Evolutionary conservation across 1,140 invertebrate species (phyloP).

Genomic region (Holotrichia oblita): DNA sequence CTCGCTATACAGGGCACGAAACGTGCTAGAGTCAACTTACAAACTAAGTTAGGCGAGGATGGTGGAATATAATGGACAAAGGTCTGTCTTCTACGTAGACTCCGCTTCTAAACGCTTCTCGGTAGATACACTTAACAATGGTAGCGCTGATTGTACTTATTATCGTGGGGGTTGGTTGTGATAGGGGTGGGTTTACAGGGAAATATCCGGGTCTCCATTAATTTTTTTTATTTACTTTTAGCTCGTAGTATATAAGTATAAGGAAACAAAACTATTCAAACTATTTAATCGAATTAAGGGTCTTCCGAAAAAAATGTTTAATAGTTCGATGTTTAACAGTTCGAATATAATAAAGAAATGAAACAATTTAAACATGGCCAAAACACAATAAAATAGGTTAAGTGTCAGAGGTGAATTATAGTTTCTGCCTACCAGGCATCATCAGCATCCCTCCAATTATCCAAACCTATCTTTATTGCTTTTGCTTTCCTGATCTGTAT

Average conservation of each 20-base stretch:
- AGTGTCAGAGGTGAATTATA: too few species aligned
- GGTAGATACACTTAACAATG: constrained; percentile 9
- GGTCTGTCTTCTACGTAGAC: constrained; percentile 12
- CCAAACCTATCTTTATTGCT: too few species aligned
- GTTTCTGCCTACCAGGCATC: too few species aligned
- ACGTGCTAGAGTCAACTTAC: constrained; percentile 34
- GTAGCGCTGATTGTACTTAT: constrained; percentile 11
- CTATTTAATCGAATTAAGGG: neutral
- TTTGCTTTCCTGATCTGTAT: too few species aligned
- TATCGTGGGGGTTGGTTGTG: neutral
- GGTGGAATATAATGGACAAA: constrained; percentile 25
- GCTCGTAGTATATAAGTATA: neutral
- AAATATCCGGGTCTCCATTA: neutral
- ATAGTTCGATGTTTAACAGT: too few species aligned
- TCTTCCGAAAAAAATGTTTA: too few species aligned
- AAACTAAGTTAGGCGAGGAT: constrained; percentile 29
- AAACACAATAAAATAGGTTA: too few species aligned
- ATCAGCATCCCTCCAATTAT: too few species aligned
- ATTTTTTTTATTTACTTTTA: neutral
- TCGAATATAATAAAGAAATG: too few species aligned
- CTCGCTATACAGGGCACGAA: neutral
- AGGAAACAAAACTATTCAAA: neutral
- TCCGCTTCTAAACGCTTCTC: neutral
- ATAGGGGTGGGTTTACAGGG: neutral
- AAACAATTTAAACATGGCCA: too few species aligned